Evolutionary conservation across 2,888 invertebrate genomes (phyloP), one percentile per base, ranked within the genome.

Genomic region (Philonicus albiceps): DNA sequence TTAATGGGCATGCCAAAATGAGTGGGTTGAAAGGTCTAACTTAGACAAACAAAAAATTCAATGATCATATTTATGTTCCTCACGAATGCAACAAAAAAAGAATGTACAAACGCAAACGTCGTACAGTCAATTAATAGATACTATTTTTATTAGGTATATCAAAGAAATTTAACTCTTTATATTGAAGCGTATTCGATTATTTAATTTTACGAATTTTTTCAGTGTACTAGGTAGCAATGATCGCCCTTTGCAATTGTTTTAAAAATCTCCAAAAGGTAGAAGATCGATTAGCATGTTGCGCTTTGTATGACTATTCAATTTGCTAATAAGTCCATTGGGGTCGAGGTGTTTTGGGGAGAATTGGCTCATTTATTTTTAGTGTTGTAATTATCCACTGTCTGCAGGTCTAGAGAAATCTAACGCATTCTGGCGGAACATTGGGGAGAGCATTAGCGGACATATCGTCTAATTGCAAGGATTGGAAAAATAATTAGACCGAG

Each of bases 401-500:
- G 55, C 22, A 19, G 31, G 11, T 64, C 7, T 13, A 8, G 7
- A 27, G 3, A 40, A 13, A 22, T 30, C 55, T 11, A 34, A 55
- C 34, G 55, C 81, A 81, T 53, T 80, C 49, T 80, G 31, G 55
- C 55, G 34, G 81, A 81, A 30, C 27, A n/a, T 64, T 19, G 19
- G 34, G 19, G 19, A 22, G 34, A 22, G 34, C 81, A 81, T 81
- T 81, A 55, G 34, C 49, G 49, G 22, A 34, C 81, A 55, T 81
- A 64, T 81, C 31, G 81, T 37, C 55, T 81, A 81, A 81, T 81
- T 53, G 64, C 30, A 81, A 81, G 55, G 64, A 81, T 81, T 81
- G 55, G 53, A 22, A 27, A 31, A 80, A 81, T 55, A 81, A 81
- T 81, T 81, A 81, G 34, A 64, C 7, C 34, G 19, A 34, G 30